Conservation (phyloP, 2,113 vertebrate genomes). For the Columba janthina region DNA sequence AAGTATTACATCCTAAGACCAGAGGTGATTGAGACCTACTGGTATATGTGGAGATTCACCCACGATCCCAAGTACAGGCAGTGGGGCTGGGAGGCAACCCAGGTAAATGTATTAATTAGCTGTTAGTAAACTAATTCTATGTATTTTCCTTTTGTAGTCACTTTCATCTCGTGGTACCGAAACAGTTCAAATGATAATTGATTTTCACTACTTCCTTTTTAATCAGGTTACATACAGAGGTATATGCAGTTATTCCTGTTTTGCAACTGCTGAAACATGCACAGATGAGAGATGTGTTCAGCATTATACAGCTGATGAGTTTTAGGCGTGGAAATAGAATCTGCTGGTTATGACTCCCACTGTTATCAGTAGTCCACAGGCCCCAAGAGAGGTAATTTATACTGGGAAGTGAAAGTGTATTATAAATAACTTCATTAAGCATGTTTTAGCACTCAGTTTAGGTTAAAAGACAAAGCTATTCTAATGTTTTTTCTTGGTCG, state of each 20-base stretch:
- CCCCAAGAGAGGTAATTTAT: background rate
- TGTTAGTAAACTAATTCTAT: background rate
- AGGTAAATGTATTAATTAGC: constrained; percentile 76
- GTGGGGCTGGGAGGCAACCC: constrained; percentile 97
- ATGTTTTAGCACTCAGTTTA: background rate
- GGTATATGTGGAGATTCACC: constrained; percentile 99
- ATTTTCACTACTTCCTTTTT: background rate
- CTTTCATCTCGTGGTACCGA: background rate
- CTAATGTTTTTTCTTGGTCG: background rate
- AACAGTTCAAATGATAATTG: background rate
- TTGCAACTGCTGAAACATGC: background rate
- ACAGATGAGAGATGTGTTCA: background rate
- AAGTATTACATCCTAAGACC: constrained; percentile 98
- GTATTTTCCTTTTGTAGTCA: background rate
- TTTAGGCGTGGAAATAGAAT: background rate
- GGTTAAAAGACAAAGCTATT: background rate
- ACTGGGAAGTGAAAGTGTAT: background rate
- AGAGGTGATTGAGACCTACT: constrained; percentile 98
- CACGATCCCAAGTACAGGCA: constrained; percentile 96
- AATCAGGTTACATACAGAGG: too few species aligned
- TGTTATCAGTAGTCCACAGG: background rate
- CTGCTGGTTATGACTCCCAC: background rate
- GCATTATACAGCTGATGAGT: background rate
- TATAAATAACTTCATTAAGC: background rate
- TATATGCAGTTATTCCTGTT: background rate